Conservation (phyloP, 2,888 invertebrate genomes). For the Chymomyza amoena region DNA sequence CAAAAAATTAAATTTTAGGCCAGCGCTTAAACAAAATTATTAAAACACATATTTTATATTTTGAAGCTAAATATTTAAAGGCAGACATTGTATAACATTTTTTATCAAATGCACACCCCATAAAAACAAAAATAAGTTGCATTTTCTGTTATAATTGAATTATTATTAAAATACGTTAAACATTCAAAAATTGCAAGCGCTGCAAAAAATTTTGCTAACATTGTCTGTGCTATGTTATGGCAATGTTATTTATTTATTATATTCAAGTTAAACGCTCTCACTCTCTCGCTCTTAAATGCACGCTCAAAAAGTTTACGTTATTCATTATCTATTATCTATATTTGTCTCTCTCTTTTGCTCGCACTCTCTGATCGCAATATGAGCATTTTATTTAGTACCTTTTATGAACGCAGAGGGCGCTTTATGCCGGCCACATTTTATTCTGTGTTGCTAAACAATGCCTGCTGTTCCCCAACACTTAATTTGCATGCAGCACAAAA, state of each 20-base stretch:
- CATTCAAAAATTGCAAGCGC: neutral
- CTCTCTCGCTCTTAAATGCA: neutral
- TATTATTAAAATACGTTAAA: neutral
- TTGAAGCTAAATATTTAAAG: neutral
- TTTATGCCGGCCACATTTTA: neutral
- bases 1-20: neutral
- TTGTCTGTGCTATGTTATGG: neutral
- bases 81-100: neutral
- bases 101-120: too few relatives aligned
- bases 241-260: neutral
- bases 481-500: neutral
- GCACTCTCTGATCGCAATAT: neutral
- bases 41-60: neutral
- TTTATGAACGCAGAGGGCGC: neutral
- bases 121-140: neutral
- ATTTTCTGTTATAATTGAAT: neutral
- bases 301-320: neutral
- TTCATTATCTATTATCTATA: neutral
- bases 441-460: neutral
- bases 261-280: too few relatives aligned
- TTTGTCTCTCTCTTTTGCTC: neutral
- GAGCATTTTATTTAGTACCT: neutral
- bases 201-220: neutral
- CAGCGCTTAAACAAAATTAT: neutral
- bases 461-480: neutral